Base-by-base conservation (phyloP, 2,888 invertebrate genomes). In the Dasysyrphus albostriatus region DNA sequence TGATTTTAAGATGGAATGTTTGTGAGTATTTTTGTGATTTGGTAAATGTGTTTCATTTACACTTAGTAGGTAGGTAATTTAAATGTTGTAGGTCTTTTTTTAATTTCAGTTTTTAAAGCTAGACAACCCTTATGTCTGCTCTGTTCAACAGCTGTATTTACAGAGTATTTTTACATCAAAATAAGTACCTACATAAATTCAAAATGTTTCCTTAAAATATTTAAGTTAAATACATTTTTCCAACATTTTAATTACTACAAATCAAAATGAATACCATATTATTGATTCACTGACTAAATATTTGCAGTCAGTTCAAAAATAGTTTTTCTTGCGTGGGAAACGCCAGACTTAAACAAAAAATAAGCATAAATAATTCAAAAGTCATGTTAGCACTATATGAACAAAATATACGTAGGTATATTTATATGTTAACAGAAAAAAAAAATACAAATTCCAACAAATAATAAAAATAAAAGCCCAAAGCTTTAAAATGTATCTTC, bases 401-500 rank as follows among this genome's bases (percentile, higher is more conserved):
- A 19, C 47, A 49, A 19, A 19, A 65, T 34, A 65, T 32, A 14
- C 47, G 16, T 34, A 32, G 1, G 3, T 24, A 32, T n/a, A n/a
- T n/a, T 4, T 32, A 5, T 32, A 32, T 32, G 5, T 6, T 5
- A 32, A 32, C 5, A 47, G 39, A 37, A 34, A n/a, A 44, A 29
- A 14, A 42, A 42, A 61, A 42, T 9, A 32, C 3, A 12, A 47
- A 32, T 3, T 39, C 4, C 42, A 16, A 19, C 12, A 39, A 14
- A 61, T 51, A 34, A 59, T 29, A 19, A 37, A 59, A 63, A 51
- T 37, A 56, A 44, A 56, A 65, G 16, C 44, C 19, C 39, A 54
- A 70, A 67, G 24, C 3, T 24, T 24, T 24, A 24, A 69, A 74
- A 51, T 29, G 54, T 63, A 76, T 70, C 76, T 72, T 47, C 56